Evolutionary conservation across 2,797 vertebrate species (phyloP).

Genomic region (Carapus acus): DNA sequence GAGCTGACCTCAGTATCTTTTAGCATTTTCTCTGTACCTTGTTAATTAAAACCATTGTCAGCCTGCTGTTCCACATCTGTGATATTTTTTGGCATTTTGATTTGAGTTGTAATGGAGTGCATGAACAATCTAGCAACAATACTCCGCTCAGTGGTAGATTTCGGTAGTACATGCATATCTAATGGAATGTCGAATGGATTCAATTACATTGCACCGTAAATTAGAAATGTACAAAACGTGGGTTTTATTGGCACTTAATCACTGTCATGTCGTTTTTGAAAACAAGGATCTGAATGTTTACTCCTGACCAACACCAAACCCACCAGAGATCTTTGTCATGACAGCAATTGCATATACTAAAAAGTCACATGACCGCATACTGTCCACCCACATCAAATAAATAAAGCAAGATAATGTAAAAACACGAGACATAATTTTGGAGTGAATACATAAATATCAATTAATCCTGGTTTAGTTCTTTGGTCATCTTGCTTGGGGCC

Average conservation of each 20-base stretch:
- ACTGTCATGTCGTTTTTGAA: slow-evolving; percentile 12
- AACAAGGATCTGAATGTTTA: slow-evolving; percentile 8
- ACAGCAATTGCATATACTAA: slow-evolving; percentile 23
- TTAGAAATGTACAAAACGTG: neutral
- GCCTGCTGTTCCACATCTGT: too few species aligned
- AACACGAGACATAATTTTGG: neutral
- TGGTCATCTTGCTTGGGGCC: too few species aligned
- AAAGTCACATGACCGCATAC: slow-evolving; percentile 6
- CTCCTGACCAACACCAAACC: slow-evolving; percentile 9
- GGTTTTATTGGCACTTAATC: neutral
- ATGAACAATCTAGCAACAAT: too few species aligned
- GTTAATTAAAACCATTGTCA: too few species aligned
- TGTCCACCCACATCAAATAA: slow-evolving; percentile 42
- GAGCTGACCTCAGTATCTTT: too few species aligned
- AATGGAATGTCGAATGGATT: too few species aligned
- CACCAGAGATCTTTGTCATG: slow-evolving; percentile 1
- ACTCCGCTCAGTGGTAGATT: too few species aligned
- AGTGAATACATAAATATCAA: slow-evolving; percentile 4
- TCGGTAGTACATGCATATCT: neutral
- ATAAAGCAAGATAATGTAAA: slow-evolving; percentile 32
- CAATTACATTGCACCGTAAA: neutral
- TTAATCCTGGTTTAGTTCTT: too few species aligned
- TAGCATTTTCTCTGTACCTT: too few species aligned
- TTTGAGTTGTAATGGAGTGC: too few species aligned
- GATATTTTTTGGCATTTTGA: too few species aligned